phyloP scores from a whole-genome alignment of 2,113 vertebrate species.

The Sceloporus tristichus region DNA sequence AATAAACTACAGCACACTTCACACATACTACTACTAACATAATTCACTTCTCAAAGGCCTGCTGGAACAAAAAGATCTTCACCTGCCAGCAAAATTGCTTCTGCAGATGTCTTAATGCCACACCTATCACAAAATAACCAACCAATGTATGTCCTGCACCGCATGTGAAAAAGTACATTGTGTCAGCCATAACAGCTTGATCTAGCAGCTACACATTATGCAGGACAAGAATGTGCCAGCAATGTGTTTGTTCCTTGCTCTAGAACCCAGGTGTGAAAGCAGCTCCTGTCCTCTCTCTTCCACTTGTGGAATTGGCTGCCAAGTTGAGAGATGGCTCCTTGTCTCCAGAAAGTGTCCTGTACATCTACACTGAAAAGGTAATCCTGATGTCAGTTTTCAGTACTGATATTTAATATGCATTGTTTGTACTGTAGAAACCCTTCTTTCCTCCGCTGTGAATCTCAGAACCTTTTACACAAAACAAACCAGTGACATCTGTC shows the following conservation, averaged over 20 bases:
- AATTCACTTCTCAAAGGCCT: too few relatives aligned
- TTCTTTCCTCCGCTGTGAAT: background rate
- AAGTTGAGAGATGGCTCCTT: constrained; percentile 75
- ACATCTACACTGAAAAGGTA: constrained; percentile 84
- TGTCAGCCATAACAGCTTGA: background rate
- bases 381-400: constrained; percentile 3
- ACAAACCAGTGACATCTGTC: background rate
- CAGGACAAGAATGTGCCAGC: background rate
- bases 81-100: background rate
- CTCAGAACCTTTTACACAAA: background rate
- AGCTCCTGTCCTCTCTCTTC: constrained; percentile 66
- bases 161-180: background rate
- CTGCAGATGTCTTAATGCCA: too few relatives aligned
- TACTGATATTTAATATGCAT: background rate
- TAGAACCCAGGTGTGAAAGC: constrained; percentile 67
- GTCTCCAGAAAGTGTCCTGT: constrained; percentile 79
- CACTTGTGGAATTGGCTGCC: constrained; percentile 76
- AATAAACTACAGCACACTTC: too few relatives aligned
- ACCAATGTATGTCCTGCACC: background rate
- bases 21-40: too few relatives aligned
- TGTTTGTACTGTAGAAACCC: background rate
- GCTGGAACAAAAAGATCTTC: too few relatives aligned
- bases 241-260: background rate
- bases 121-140: too few relatives aligned
- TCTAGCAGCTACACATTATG: background rate